Evolutionary conservation across 2,888 invertebrate species (phyloP), one percentile per base, ranked within the genome.

Genomic region (Pyralis farinalis): DNA sequence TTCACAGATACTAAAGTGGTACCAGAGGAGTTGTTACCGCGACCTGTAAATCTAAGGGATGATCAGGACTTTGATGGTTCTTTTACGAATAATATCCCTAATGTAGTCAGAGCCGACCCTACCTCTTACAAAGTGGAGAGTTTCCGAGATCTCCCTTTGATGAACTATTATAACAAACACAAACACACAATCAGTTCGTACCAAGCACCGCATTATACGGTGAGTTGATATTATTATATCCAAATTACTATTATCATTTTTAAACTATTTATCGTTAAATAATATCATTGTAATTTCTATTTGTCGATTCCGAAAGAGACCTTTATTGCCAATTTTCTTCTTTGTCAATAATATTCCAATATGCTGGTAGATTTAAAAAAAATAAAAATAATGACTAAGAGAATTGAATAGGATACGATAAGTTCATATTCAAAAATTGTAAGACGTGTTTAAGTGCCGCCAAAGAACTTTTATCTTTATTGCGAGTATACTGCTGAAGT

Each of bases 141-240:
- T 51, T 79, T 87, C 9, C 84, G 82, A 0, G 61, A 75, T 20
- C 49, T 88, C 22, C 88, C 88, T 1, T 47, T 88, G 1, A 86
- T 85, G 84, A 71, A 79, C 34, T 78, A 77, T n/a, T n/a, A n/a
- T 50, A 63, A 76, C 40, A 80, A 84, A 9, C 85, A 86, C 43
- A 55, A 79, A 29, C 69, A 79, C 36, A 65, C 75, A 1, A 78
- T 83, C 32, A 81, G 78, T 48, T 88, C 87, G 0, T 88, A 88
- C 46, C 74, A 70, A 40, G 88, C 87, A 22, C 87, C 88, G 0
- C 87, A 88, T 69, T 88, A 87, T 51, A 77, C 80, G 27, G 88
- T 87, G 65, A 87, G 86, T 86, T 69, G 42, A 37, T 7, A 10
- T 11, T 28, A 9, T 25, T 25, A 8, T 25, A 5, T 2, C 3